Evolutionary conservation across 2,797 vertebrate species (phyloP).

Genomic region (Micrastur ruficollis): DNA sequence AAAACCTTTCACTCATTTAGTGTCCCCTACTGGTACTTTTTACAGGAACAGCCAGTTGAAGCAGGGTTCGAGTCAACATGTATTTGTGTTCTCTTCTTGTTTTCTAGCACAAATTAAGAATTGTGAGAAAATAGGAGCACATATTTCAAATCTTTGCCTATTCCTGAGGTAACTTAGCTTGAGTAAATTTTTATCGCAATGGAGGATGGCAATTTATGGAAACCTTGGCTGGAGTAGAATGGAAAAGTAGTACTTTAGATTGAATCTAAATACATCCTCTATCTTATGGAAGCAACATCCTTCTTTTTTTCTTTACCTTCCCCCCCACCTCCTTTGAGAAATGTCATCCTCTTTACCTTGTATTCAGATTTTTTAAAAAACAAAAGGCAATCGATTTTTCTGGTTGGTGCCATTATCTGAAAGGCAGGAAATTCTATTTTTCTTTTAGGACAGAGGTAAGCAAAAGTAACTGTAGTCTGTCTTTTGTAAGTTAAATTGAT

Average conservation of each 20-base stretch:
- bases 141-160: background rate
- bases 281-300: background rate
- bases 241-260: background rate
- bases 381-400: background rate
- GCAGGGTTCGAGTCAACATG: background rate
- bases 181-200: background rate
- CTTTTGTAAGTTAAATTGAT: conserved; percentile 18
- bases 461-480: background rate
- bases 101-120: background rate
- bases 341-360: background rate
- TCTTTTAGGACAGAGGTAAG: background rate
- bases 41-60: background rate
- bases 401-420: background rate
- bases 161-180: background rate
- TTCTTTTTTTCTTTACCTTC: background rate
- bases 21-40: background rate
- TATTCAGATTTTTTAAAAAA: background rate
- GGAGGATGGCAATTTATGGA: background rate
- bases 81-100: background rate
- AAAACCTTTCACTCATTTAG: background rate
- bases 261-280: background rate
- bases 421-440: background rate
- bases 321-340: background rate
- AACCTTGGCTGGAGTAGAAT: background rate
- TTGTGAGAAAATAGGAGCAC: background rate